Percentiles rank a stretch among this genome's conserved stretches.
phyloP scores from a whole-genome alignment of 2,888 invertebrate genomes.

The Junonia oenone region DNA sequence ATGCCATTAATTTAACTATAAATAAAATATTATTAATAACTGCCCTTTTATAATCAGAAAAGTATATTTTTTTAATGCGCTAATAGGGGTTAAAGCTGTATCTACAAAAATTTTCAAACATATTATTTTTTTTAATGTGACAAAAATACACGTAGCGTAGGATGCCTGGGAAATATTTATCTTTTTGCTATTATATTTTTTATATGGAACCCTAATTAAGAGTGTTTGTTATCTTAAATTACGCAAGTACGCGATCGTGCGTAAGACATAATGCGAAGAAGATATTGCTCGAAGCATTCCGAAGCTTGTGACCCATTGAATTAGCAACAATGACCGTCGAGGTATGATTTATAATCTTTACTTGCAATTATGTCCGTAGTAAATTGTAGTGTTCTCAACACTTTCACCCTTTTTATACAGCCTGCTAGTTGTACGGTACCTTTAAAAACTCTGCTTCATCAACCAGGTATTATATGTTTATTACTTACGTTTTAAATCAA shows the following conservation, averaged over 20 bases:
- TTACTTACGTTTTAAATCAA: too few relatives aligned
- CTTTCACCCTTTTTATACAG: constrained; percentile 14
- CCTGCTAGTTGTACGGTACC: neutral
- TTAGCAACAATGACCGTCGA: constrained; percentile 20
- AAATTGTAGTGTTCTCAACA: constrained; percentile 15
- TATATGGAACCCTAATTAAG: neutral
- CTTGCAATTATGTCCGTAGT: constrained; percentile 15
- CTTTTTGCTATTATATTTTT: too few relatives aligned
- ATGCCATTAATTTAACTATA: neutral
- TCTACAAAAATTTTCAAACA: too few relatives aligned
- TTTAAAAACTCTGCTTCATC: too few relatives aligned
- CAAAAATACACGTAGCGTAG: too few relatives aligned
- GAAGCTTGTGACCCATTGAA: constrained; percentile 20
- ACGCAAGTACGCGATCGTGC: constrained; percentile 12
- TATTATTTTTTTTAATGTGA: too few relatives aligned
- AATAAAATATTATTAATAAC: neutral
- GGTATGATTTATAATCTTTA: constrained; percentile 28
- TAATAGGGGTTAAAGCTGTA: too few relatives aligned
- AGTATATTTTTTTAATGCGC: too few relatives aligned
- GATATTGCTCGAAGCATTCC: constrained; percentile 22
- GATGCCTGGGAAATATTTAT: neutral
- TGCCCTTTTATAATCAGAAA: too few relatives aligned
- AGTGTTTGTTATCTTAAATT: constrained; percentile 2
- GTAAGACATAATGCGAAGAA: constrained; percentile 8
- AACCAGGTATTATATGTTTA: too few relatives aligned